Percentiles rank a stretch among this genome's conserved stretches.
Conservation (phyloP, 2,797 vertebrate species). For the Gastrophryne carolinensis region DNA sequence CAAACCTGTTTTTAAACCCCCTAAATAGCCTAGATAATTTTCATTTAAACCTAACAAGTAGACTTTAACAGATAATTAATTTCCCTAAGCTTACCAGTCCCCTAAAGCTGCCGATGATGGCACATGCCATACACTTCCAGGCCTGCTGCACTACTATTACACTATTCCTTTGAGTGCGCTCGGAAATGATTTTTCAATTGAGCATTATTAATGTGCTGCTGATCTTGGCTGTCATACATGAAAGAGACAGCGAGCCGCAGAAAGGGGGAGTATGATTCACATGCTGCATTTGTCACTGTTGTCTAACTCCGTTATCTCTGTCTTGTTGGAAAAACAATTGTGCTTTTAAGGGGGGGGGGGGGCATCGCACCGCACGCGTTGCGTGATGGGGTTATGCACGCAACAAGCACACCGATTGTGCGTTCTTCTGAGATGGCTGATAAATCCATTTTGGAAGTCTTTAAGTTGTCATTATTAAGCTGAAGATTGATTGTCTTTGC, state of each 20-base stretch:
- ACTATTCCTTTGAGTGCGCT: slow-evolving; percentile 37
- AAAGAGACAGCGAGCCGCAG: slow-evolving; percentile 11
- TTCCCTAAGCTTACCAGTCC: slow-evolving; percentile 3
- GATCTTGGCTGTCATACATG: slow-evolving; percentile 39
- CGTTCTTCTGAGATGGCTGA: slow-evolving; percentile 1
- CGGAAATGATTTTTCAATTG: slow-evolving; percentile 46
- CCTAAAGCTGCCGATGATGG: slow-evolving; percentile 7
- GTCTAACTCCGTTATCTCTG: slow-evolving; percentile 4
- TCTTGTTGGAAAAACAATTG: slow-evolving; percentile 28
- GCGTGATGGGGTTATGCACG: slow-evolving; percentile 15
- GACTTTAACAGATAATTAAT: slow-evolving; percentile 28
- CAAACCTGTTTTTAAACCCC: too few relatives aligned
- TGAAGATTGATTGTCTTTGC: slow-evolving; percentile 35
- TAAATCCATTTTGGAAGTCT: slow-evolving; percentile 37
- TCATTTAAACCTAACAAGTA: slow-evolving; percentile 1
- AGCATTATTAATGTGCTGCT: slow-evolving; percentile 48
- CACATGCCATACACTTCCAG: background rate
- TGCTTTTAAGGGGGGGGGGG: slow-evolving; percentile 30
- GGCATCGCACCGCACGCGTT: slow-evolving; percentile 1
- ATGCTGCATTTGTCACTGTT: slow-evolving; percentile 29
- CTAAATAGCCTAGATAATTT: too few relatives aligned
- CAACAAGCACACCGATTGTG: background rate
- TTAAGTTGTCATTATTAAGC: slow-evolving; percentile 42
- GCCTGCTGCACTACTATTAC: background rate
- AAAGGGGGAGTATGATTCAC: slow-evolving; percentile 1